Evolutionary conservation across 2,797 vertebrate species (phyloP).

Genomic region (Tenualosa thibaudeaui): DNA sequence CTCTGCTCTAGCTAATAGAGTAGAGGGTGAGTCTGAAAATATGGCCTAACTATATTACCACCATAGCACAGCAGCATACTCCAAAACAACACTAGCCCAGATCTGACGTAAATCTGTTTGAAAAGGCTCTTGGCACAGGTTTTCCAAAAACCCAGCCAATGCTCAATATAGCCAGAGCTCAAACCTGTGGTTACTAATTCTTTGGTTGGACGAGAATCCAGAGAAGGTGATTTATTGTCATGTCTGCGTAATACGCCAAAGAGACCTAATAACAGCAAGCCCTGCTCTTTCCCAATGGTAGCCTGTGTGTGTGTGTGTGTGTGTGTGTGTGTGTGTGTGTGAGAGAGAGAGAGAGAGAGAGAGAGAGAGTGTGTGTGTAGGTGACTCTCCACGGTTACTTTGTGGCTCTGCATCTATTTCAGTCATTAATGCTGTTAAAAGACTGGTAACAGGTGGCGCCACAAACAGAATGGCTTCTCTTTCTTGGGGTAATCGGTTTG

Average conservation of each 20-base stretch:
- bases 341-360: too few species aligned
- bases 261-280: not conserved
- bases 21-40: too few species aligned
- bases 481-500: not conserved
- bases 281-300: not conserved
- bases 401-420: not conserved
- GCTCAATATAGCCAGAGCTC: not conserved
- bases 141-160: not conserved
- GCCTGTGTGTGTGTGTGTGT: not conserved
- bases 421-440: slow-evolving; percentile 15
- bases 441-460: not conserved
- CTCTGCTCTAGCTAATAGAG: too few species aligned
- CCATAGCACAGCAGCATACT: too few species aligned
- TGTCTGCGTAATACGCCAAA: not conserved
- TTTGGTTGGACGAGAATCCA: not conserved
- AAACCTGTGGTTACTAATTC: not conserved
- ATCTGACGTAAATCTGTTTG: not conserved
- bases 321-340: not conserved
- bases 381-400: not conserved
- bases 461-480: slow-evolving; percentile 2
- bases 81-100: not conserved
- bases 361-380: not conserved
- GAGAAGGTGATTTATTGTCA: not conserved
- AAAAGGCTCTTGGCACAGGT: not conserved
- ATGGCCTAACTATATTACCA: too few species aligned